These are phyloP conservation scores for Aurelia aurita DNA, from an alignment of 30 jellyfish, hydroid and myxozoan species.

Conservation along the genomic window DNA sequence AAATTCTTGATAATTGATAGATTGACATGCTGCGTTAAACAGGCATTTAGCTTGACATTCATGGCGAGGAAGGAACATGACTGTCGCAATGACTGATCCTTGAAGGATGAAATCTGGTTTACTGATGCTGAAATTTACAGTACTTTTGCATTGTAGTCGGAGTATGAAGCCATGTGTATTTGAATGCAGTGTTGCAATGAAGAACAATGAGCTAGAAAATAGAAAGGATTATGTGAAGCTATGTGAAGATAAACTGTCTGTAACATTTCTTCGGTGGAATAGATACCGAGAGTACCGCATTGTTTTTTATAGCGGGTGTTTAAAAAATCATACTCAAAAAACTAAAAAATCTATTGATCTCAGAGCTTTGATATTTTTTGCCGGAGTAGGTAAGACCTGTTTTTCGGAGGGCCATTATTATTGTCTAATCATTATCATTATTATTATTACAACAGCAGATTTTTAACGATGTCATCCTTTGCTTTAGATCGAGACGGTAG, in stretches of 20 bases:
- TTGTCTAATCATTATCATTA: too few relatives aligned
- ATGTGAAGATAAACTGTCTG: background rate
- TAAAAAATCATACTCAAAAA: too few relatives aligned
- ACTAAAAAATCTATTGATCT: too few relatives aligned
- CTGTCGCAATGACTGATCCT: constrained; percentile 47
- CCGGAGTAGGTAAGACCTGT: too few relatives aligned
- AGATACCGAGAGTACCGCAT: too few relatives aligned
- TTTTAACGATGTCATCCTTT: too few relatives aligned
- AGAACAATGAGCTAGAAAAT: constrained; percentile 6
- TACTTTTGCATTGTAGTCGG: constrained; percentile 38
- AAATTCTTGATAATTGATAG: constrained; percentile 16
- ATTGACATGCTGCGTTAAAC: constrained; percentile 20
- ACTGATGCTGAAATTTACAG: constrained; percentile 36
- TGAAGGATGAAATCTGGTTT: constrained; percentile 5
- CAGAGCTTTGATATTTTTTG: too few relatives aligned
- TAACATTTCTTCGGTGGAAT: too few relatives aligned
- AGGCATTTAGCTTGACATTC: constrained; percentile 54
- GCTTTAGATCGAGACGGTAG: too few relatives aligned
- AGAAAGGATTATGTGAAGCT: background rate
- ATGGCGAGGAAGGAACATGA: background rate
- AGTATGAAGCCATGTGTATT: constrained; percentile 15
- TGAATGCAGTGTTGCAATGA: background rate
- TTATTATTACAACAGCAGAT: too few relatives aligned
- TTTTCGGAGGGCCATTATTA: too few relatives aligned
- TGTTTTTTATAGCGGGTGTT: too few relatives aligned